These are phyloP conservation scores for Caenorhabditis tropicalis DNA, from an alignment of 1,140 invertebrate species.

Conservation along the genomic window DNA sequence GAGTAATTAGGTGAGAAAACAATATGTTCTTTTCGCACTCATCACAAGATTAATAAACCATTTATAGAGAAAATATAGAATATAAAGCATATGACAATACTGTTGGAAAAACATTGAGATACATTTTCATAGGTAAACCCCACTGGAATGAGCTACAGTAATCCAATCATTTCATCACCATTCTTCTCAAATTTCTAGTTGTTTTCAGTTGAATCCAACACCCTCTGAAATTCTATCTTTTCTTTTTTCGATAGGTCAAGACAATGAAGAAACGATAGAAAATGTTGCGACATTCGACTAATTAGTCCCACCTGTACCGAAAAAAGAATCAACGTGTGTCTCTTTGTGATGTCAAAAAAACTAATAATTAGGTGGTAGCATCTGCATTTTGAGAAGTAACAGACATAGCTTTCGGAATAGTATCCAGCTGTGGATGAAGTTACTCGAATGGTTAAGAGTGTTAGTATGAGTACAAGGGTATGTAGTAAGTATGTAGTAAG, in stretches of 20 bases:
- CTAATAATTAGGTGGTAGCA: conserved; percentile 27
- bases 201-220: not conserved
- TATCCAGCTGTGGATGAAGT: not conserved
- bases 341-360: not conserved
- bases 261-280: not conserved
- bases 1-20: too few relatives aligned
- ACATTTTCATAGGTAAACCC: too few relatives aligned
- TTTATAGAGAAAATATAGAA: too few relatives aligned
- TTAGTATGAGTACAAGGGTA: not conserved
- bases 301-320: conserved; percentile 33
- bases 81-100: too few relatives aligned
- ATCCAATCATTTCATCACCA: not conserved
- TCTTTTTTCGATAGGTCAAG: not conserved
- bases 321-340: not conserved
- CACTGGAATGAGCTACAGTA: too few relatives aligned
- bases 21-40: too few relatives aligned
- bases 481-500: not conserved
- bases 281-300: not conserved
- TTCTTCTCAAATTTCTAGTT: not conserved
- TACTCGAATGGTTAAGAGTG: not conserved
- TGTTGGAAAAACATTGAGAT: too few relatives aligned
- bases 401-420: not conserved
- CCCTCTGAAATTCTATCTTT: conserved; percentile 16
- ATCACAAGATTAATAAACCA: too few relatives aligned
- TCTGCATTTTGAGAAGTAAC: not conserved